These are phyloP conservation scores for Chlorodrepanis virens DNA, from an alignment of 2,113 vertebrate genomes.

Conservation along the genomic window DNA sequence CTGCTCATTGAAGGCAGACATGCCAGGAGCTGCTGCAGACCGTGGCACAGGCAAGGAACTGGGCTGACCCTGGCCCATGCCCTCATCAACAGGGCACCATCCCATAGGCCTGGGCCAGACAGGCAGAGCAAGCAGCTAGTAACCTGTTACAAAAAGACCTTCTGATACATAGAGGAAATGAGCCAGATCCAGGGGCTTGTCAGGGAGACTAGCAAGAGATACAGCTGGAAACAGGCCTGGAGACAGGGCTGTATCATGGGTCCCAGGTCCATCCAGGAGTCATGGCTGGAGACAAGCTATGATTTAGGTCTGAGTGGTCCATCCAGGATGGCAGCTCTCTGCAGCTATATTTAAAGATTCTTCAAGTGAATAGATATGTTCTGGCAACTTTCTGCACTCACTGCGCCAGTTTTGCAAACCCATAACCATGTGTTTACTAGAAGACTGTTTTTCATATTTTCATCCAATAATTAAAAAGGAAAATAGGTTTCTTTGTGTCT, in stretches of 20 bases:
- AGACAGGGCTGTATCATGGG: background rate
- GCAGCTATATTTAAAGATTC: background rate
- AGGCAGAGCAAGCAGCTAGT: background rate
- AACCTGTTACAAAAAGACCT: background rate
- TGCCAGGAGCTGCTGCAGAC: background rate
- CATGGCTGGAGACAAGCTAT: background rate
- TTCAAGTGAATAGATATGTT: background rate
- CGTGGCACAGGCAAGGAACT: background rate
- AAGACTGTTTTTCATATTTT: background rate
- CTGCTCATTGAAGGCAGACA: background rate
- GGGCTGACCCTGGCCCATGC: background rate
- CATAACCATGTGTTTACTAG: background rate
- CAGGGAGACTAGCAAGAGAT: background rate
- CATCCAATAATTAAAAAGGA: background rate
- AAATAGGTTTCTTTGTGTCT: background rate
- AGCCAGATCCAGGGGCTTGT: background rate
- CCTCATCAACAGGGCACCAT: fast-evolving
- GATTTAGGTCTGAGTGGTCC: background rate
- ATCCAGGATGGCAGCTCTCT: background rate
- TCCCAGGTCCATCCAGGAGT: background rate
- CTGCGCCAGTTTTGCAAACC: background rate
- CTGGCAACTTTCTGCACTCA: background rate
- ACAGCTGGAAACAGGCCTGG: background rate
- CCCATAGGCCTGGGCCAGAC: background rate
- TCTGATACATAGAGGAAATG: background rate